Base-by-base conservation (phyloP, 2,797 vertebrate species). In the Pangasius mekongensis region DNA sequence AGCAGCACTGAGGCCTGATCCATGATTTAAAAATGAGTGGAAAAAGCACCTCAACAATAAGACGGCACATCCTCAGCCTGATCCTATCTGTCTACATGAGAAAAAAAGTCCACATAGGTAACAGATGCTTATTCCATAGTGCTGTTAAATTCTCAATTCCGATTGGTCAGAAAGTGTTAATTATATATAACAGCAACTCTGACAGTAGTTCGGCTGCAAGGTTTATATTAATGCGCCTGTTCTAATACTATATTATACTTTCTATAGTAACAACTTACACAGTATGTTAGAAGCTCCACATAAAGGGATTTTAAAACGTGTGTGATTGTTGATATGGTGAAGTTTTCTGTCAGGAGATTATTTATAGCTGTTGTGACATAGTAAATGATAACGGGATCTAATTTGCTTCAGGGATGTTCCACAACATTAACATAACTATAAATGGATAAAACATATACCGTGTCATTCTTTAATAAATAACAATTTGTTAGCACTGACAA, bases 21-120 rank as follows among this genome's bases (percentile, higher is more conserved):
- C 18, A 20, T 18, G 74, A 80, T 69, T 88, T 87, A 74, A 76
- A 83, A 85, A 58, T 80, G 62, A 69, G 47, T 47, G 1, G 8
- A 47, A 84, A 60, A 80, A 39, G 20, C 27, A 36, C 24, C 1
- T 52, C 33, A 6, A 52, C 54, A 78, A 69, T 69, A 84, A 4
- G 36, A n/a, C 10, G 39, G 16, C 43, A 47, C 27, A 67, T 58
- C 54, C 20, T 58, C 20, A 36, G 30, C 77, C 58, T 58, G 20
- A 60, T 82, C 22, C 11, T 36, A 36, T 24, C 60, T 6, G 27
- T 49, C 24, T 27, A 47, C 43, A 77, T 43, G 18, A 43, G 66
- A 73, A 73, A 43, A 8, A 39, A 39, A 30, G 27, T 54, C n/a
- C 14, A 54, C n/a, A 77, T 8, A 30, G 74, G 49, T 3, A 52